Conservation (phyloP, 2,797 vertebrate species). For the Lerista edwardsae region DNA sequence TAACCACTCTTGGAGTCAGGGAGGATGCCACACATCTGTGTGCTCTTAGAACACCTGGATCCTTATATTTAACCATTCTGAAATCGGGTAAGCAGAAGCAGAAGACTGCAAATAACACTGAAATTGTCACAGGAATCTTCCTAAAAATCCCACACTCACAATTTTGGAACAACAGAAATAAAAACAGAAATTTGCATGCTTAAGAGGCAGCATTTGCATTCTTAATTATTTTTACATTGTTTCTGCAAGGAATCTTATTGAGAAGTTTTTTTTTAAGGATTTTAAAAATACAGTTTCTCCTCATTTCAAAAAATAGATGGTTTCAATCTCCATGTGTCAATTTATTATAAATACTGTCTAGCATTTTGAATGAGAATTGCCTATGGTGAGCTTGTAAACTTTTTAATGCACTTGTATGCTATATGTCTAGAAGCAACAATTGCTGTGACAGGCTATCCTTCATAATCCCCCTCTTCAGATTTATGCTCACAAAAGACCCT, state of each 20-base stretch:
- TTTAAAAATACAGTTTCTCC: background rate
- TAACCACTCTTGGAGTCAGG: no score
- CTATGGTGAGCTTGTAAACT: constrained; percentile 80
- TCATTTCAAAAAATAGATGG: constrained; percentile 1
- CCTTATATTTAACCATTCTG: constrained; percentile 18
- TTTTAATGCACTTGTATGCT: constrained; percentile 75
- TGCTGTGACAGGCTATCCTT: constrained; percentile 80
- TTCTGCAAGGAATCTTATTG: background rate
- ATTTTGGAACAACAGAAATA: constrained; percentile 1
- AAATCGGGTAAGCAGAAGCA: background rate
- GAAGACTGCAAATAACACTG: background rate
- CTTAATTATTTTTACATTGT: background rate
- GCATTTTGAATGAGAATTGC: constrained; percentile 77
- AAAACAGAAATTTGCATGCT: constrained; percentile 1
- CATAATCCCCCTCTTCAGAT: constrained; percentile 82
- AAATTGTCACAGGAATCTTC: constrained; percentile 2
- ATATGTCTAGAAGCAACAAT: constrained; percentile 79
- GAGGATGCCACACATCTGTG: no score
- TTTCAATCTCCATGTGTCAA: constrained; percentile 32
- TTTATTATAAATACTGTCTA: constrained; percentile 70
- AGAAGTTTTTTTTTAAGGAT: background rate
- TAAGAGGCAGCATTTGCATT: background rate
- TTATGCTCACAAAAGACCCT: constrained; percentile 80
- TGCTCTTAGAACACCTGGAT: constrained; percentile 13
- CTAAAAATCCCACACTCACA: constrained; percentile 1